Evolutionary conservation across 2,113 vertebrate species (phyloP), one percentile per base, ranked within the genome.

Genomic region (Oncorhynchus mykiss): DNA sequence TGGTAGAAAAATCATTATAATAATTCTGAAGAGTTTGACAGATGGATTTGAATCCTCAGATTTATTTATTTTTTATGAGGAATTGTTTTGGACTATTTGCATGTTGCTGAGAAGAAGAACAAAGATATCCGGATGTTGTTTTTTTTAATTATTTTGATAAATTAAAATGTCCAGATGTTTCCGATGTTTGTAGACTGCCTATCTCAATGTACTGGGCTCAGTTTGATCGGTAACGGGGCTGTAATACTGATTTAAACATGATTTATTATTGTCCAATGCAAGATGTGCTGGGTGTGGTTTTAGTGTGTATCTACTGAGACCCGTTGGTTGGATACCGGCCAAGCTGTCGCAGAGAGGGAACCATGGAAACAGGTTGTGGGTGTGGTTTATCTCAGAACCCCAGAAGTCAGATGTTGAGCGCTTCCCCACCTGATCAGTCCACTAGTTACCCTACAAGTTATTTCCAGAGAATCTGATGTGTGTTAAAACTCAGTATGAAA

Each of bases 91-190:
- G 82, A 91, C 79, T 89, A 84, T 87, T 4, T 93, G 93, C 93
- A 93, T 93, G 93, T 89, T 16, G 88, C 83, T 89, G 82, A 88
- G 34, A 69, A 75, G 6, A 7, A 25, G 25, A 25, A 25, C 1
- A 25, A 34, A 34, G 27, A 83, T 72, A 84, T 87, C 80, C 89
- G 88, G 87, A 88, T 91, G 90, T 92, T 93, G 0, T 29, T 92
- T 91, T 31, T 92, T 91, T 80, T 88, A 82, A 83, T 87, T 88
- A 20, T 80, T 84, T 93, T 92, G 84, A 93, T 92, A 92, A 92
- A 89, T 91, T 74, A 83, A 89, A 80, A 89, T 91, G 90, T 92
- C 87, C 87, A 90, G 86, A 87, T 87, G 84, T 91, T 90, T 91
- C 85, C 87, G 3, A 51, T 51, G 90, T 91, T 90, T 93, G 87